Percentiles rank a stretch among this genome's conserved stretches.
Conservation (phyloP, 2,888 invertebrate genomes). For the Drosophila mettleri region DNA sequence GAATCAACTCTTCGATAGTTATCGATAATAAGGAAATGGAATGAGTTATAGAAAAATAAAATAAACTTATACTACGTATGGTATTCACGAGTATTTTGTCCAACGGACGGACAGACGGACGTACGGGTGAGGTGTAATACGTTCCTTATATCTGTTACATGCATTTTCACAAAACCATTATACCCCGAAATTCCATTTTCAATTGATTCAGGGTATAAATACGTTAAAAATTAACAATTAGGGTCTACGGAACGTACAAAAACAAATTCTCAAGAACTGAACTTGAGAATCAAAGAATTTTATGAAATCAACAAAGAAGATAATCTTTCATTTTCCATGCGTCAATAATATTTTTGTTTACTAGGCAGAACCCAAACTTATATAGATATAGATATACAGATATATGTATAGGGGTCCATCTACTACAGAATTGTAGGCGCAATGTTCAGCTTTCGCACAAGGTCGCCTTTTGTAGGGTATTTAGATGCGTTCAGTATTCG, state of each 20-base stretch:
- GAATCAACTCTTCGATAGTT: neutral
- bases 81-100: too few species aligned
- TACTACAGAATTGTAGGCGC: neutral
- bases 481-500: conserved; percentile 23
- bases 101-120: too few species aligned
- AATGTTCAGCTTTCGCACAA: neutral
- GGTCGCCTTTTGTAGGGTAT: neutral
- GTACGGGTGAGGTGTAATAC: too few species aligned
- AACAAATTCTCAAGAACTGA: conserved; percentile 38
- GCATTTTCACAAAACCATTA: too few species aligned
- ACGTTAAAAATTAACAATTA: neutral
- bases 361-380: conserved; percentile 22
- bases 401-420: neutral
- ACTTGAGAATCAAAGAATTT: conserved; percentile 55
- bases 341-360: conserved; percentile 32
- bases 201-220: neutral
- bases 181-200: too few species aligned
- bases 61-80: neutral
- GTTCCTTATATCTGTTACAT: too few species aligned
- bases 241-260: conserved; percentile 5
- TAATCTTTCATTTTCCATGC: conserved; percentile 33
- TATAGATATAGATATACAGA: neutral
- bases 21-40: neutral
- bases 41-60: neutral
- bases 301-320: conserved; percentile 3